Base-by-base conservation (phyloP, 2,888 invertebrate species). In the Lasioglossum pauxillum region DNA sequence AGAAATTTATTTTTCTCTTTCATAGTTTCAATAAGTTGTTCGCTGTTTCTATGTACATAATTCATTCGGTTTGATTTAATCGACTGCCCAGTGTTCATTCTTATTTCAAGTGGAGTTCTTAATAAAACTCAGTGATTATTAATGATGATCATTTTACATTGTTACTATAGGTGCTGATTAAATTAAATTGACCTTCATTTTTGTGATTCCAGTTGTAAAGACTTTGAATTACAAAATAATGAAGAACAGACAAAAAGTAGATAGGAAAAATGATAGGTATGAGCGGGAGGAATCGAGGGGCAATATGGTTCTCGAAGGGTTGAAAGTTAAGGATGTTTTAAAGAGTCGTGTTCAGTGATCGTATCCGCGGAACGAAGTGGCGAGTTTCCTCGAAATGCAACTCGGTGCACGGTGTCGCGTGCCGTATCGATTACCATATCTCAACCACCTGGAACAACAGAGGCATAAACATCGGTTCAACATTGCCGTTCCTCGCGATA, bases 371-470 rank as follows among this genome's bases (percentile, higher is more conserved):
- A 69, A n/a, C 69, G 69, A 8, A 53, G n/a, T 31, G 16, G 57
- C n/a, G 23, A 41, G 73, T 57, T 53, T 23, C 16, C n/a, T 74
- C 23, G 79, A 69, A 69, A 69, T 69, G 38, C 23, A 35, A 41
- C 69, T 69, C 38, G 69, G 38, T 38, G 49, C 31, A 71, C 27
- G 41, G 41, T 74, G 69, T 69, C 69, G 69, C 35, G 35, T 72
- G 27, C 12, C 23, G 64, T 84, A 83, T 83, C 81, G 83, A 83
- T 83, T 69, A 74, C 78, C 74, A 57, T 69, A 83, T 74, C 78
- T 74, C 38, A 38, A 83, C 69, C 60, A 69, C n/a, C 57, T 46
- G 77, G 35, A 74, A 84, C 57, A 78, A 74, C 74, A 16, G 46
- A n/a, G 49, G 60, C 82, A 53, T 82, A 82, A 83, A 83, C 82